Evolutionary conservation across 2,888 invertebrate species (phyloP).

Genomic region (Beris chalybata): DNA sequence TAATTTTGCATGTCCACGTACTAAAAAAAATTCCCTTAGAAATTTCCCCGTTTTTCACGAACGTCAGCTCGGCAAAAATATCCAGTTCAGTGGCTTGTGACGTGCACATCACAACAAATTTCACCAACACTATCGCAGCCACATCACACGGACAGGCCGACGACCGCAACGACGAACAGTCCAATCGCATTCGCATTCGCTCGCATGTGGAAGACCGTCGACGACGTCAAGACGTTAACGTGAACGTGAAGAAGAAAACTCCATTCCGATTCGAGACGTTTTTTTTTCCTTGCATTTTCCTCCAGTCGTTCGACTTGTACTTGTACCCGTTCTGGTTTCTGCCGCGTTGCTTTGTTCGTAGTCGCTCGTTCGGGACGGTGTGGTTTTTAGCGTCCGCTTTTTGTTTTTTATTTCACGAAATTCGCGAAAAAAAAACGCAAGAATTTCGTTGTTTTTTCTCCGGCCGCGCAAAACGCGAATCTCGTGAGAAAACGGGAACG

Average conservation of each 20-base stretch:
- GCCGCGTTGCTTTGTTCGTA: constrained; percentile 2
- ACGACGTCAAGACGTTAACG: constrained; percentile 22
- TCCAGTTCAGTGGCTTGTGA: constrained; percentile 27
- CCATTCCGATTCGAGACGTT: background rate
- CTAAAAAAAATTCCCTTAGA: too few species aligned
- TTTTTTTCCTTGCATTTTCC: constrained; percentile 5
- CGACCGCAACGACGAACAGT: constrained; percentile 9
- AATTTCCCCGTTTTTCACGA: background rate
- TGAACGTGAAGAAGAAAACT: background rate
- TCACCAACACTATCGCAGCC: too few species aligned
- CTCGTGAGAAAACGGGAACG: too few species aligned
- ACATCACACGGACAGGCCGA: constrained; percentile 23
- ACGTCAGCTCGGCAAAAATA: background rate
- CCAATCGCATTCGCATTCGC: background rate
- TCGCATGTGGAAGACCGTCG: constrained; percentile 29
- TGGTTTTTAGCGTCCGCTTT: constrained; percentile 13
- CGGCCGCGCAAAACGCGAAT: too few species aligned
- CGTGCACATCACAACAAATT: constrained; percentile 18
- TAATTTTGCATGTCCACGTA: too few species aligned
- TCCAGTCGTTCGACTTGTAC: background rate
- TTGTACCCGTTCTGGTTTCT: constrained; percentile 3
- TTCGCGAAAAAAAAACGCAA: too few species aligned
- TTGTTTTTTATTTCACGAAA: too few species aligned
- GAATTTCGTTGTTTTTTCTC: too few species aligned
- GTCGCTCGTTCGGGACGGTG: constrained; percentile 1